Percentiles rank a stretch among this genome's conserved stretches.
Evolutionary conservation across 2,888 invertebrate genomes (phyloP).

Genomic region (Proisotoma minuta): DNA sequence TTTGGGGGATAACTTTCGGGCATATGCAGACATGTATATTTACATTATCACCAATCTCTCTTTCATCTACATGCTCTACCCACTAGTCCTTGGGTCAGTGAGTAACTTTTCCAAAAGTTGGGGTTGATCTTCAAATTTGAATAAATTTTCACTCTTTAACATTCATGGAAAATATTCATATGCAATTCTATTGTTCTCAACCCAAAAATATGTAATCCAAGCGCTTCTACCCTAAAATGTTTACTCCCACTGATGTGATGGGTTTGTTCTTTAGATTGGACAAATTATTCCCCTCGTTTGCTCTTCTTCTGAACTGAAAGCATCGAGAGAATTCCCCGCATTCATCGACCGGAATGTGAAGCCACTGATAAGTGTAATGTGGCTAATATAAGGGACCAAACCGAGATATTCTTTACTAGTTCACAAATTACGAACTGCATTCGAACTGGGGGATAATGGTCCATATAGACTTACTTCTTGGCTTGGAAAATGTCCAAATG

Average conservation of each 20-base stretch:
- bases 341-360: not conserved
- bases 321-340: too few relatives aligned
- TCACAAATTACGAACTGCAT: slow-evolving; percentile 17
- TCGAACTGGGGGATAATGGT: slow-evolving; percentile 9
- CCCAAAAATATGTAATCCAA: too few relatives aligned
- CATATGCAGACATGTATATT: not conserved
- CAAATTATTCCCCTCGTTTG: too few relatives aligned
- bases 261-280: too few relatives aligned
- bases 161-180: slow-evolving; percentile 5
- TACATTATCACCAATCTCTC: not conserved
- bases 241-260: too few relatives aligned
- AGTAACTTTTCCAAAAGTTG: not conserved
- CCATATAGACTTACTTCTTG: slow-evolving; percentile 4
- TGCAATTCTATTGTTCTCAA: slow-evolving; percentile 1
- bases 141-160: slow-evolving; percentile 2
- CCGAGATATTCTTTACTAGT: slow-evolving; percentile 4
- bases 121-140: not conserved
- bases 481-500: slow-evolving; percentile 16
- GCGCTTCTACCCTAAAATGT: too few relatives aligned
- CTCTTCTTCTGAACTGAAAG: too few relatives aligned
- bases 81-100: not conserved
- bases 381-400: slow-evolving; percentile 1
- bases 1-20: too few relatives aligned
- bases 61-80: too few relatives aligned
- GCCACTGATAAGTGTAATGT: not conserved